A percentile compares a stretch with the other conserved stretches of the same genome.
Evolutionary conservation across 2,797 vertebrate species (phyloP).

Genomic region (Anguilla megastoma): DNA sequence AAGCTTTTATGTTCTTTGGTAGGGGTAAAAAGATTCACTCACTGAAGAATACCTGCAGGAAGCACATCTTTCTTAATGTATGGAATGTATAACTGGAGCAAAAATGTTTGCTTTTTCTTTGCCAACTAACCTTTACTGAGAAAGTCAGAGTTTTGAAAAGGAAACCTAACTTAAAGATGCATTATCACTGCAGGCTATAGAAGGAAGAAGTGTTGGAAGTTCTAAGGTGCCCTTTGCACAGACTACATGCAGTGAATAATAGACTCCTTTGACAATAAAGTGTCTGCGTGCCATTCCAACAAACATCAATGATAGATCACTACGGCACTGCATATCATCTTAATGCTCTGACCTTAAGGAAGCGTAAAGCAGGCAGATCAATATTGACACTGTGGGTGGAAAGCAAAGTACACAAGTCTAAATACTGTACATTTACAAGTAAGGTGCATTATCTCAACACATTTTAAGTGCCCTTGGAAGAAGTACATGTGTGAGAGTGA

Average conservation of each 20-base stretch:
- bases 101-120: background rate
- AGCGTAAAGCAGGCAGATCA: background rate
- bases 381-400: slow-evolving; percentile 6
- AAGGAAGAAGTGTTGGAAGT: background rate
- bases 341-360: slow-evolving; percentile 18
- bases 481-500: slow-evolving; percentile 55
- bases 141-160: background rate
- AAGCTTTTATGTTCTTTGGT: background rate
- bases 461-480: background rate
- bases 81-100: background rate
- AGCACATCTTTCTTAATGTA: background rate
- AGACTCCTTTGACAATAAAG: slow-evolving; percentile 2
- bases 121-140: background rate
- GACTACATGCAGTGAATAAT: slow-evolving; percentile 7
- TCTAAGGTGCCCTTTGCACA: background rate
- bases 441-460: background rate
- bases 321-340: background rate
- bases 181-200: background rate
- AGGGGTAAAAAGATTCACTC: background rate
- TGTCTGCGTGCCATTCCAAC: background rate
- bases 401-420: background rate
- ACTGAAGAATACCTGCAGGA: background rate
- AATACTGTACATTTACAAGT: background rate
- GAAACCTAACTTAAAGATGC: background rate
- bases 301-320: slow-evolving; percentile 8